A percentile compares a stretch with the other conserved stretches of the same genome.
Evolutionary conservation across 2,797 vertebrate species (phyloP).

Genomic region (Cyprinodon diabolis): DNA sequence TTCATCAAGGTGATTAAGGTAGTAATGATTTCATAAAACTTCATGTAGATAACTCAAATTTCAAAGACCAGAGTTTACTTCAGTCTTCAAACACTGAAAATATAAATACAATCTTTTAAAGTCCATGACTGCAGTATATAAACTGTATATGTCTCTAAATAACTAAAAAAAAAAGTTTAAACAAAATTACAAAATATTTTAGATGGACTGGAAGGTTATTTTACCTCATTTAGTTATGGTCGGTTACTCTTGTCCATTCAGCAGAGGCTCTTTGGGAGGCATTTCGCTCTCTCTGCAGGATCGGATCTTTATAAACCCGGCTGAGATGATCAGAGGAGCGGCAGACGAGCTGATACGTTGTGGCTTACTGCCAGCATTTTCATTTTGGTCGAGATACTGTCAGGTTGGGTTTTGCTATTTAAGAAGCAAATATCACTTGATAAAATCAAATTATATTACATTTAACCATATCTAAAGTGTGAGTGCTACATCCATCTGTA

Average conservation of each 20-base stretch:
- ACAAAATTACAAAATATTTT: not conserved
- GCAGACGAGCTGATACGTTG: slow-evolving; percentile 40
- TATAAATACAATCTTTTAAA: not conserved
- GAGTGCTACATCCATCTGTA: not conserved
- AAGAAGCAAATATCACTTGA: not conserved
- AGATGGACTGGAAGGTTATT: not conserved
- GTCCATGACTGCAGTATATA: not conserved
- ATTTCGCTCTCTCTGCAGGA: slow-evolving; percentile 39
- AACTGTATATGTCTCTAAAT: not conserved
- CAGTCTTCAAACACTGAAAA: not conserved
- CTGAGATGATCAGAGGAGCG: slow-evolving; percentile 39
- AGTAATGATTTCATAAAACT: not conserved
- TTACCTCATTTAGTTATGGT: slow-evolving; percentile 62
- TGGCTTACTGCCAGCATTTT: slow-evolving; percentile 24
- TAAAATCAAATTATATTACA: not conserved
- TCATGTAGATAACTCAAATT: not conserved
- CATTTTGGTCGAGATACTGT: slow-evolving; percentile 11
- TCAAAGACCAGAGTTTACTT: not conserved
- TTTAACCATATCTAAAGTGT: not conserved
- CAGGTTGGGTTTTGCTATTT: slow-evolving; percentile 2
- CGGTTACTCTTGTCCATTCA: slow-evolving; percentile 42
- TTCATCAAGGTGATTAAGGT: not conserved
- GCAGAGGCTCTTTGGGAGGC: slow-evolving; percentile 48
- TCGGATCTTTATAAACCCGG: slow-evolving; percentile 38
- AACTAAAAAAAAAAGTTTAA: not conserved